Base-by-base conservation (phyloP, 2,113 vertebrate genomes). In the Apaloderma vittatum region DNA sequence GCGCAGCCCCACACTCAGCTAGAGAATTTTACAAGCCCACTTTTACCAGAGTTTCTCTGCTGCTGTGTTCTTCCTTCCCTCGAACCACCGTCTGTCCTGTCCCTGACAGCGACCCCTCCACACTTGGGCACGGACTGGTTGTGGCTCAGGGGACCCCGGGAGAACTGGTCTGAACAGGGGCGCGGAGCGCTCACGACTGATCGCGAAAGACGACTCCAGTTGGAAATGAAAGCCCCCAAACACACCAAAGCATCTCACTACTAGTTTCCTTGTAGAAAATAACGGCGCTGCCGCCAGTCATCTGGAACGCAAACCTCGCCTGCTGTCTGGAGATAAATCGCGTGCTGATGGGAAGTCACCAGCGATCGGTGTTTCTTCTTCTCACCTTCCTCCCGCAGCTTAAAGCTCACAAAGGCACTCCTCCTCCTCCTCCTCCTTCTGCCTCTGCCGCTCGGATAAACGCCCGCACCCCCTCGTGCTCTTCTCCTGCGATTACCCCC, bases 71-170 rank as follows among this genome's bases (percentile, higher is more conserved):
- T 9, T 6, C 77, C 32, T 52, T 8, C 2, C 62, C 15, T 20
- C 65, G 14, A 5, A 29, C 4, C 4, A 7, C 9, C 22, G 0
- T 29, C 10, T 8, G 29, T 5, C 49, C 12, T 46, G 1, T 27
- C 36, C 7, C 65, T 67, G 22, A 0, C 0, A 1, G 48, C 17
- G 68, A 32, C 12, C n/a, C 12, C 93, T 27, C 14, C 2, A 1
- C 1, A 11, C 55, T 6, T 3, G 3, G 12, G 54, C 86, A 26
- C 24, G 18, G 58, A 23, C 32, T 15, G 14, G 45, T 5, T 1
- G 24, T 2, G 5, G 34, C 68, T 16, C 59, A 5, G 43, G 34
- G 7, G 18, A 11, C 61, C 9, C 57, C 15, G 43, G 54, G 29
- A 21, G 4, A 6, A 74, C 5, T 70, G 70, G 3, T 11, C 71